Base-by-base conservation (phyloP, 2,888 invertebrate genomes). In the Poecilus cupreus region DNA sequence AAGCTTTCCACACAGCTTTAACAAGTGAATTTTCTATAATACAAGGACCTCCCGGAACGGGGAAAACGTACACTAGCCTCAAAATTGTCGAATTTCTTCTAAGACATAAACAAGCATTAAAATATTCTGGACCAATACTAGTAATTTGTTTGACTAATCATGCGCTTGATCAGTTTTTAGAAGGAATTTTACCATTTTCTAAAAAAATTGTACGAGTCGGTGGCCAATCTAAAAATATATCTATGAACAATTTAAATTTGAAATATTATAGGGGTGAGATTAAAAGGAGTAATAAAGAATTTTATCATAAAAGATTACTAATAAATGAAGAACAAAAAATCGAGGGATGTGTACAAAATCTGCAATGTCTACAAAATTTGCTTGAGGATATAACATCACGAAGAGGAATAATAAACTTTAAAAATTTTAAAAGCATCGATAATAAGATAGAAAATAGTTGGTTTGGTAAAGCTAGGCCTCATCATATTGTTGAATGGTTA, bases 141-240 rank as follows among this genome's bases (percentile, higher is more conserved):
- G 90, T 97, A 0, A 93, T 97, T 20, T 95, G 96, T 85, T 96
- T 93, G 87, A 96, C 96, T 5, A 97, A 97, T 89, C 96, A 96
- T 87, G 96, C 96, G 3, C 89, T 97, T 54, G 97, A 97, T 89
- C 96, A 96, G 87, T 96, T 97, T 87, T 88, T 97, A 43, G 93
- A 95, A 87, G 94, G 94, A 6, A 89, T 95, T 8, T 85, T 93
- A 0, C 85, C 88, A 22, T 88, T 91, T 2, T 94, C 94, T 0
- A 85, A 90, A 0, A 90, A 90, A 81, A 90, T 96, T 80, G 89
- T 95, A 0, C 90, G 96, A 81, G 89, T 96, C 79, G 96, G 96
- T 0, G 92, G 93, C 24, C 93, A 94, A 85, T 93, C 93, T 3
- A 93, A 93, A 85, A 92, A 91, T 85, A 89, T 91, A 81, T 85